Base-by-base conservation (phyloP, 1,140 invertebrate species). In the Trichogramma pretiosum region DNA sequence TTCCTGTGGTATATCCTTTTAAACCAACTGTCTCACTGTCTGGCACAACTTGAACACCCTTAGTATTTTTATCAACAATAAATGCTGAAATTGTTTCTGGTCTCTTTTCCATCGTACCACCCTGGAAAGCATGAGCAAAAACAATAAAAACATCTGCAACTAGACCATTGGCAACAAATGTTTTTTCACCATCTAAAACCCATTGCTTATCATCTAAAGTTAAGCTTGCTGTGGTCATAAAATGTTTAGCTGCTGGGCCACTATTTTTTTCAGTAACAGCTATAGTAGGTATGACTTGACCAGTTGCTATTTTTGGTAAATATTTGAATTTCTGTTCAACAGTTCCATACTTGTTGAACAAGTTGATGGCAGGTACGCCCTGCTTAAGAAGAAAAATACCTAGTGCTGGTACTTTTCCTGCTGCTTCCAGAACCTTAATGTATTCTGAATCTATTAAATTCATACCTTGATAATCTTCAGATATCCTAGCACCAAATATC, bases 1-100 rank as follows among this genome's bases (percentile, higher is more conserved):
- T 60, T 35, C 49, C 65, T 23, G 58, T 30, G 18, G 44, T 57
- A 45, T 44, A 57, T 45, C 68, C 69, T 71, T 61, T 77, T 40
- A 85, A 84, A 0, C 88, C 89, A 60, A 89, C 77, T 33, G 85
- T 87, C 42, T 82, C 77, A n/a, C 77, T 73, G 11, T 81, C 72
- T 10, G 79, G 79, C 57, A 76, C 74, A 16, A 50, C 39, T 1
- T 74, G 77, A 0, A 94, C 76, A 18, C 88, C 87, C 9, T 77
- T 76, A 56, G 77, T 80, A 18, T 67, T 62, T 46, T 79, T 70
- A 50, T 92, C 88, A 1, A 94, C 82, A 43, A 92, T 72, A 56
- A 93, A 89, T 3, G 83, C 77, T 0, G 81, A 79, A 0, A 86
- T 62, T 53, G 68, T 50, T 1, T 69, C 58, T 52, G 53, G 1